Base-by-base conservation (phyloP, 37 sponge, comb jelly and placozoan genomes). In the Beroe forskalii region DNA sequence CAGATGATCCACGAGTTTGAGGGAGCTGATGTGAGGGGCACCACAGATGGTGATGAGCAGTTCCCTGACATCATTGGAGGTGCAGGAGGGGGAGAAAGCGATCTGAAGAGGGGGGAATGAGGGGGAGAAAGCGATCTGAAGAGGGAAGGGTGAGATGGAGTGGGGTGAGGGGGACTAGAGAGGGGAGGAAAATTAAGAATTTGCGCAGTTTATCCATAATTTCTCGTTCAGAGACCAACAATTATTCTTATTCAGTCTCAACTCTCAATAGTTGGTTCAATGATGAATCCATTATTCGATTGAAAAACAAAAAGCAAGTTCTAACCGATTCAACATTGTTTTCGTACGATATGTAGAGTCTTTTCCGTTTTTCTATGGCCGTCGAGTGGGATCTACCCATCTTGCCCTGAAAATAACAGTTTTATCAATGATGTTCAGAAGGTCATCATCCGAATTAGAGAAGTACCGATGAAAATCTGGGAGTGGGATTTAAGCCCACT, bases 311-410 rank as follows among this genome's bases (percentile, higher is more conserved):
- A n/a, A n/a, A n/a, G n/a, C n/a, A n/a, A n/a, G n/a, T n/a, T n/a
- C 44, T 80, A 2, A 80, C 86, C 2, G 86, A 33, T 80, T 80
- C 86, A 23, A 80, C 35, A 8, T 0, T 25, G 43, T 44, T 38
- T 43, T 80, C 35, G 86, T 80, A 80, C 3, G 55, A 44, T 17
- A 80, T 80, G 86, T 80, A 80, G 55, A 80, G 86, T 38, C 35
- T 40, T 44, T 80, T 80, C 30, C 86, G n/a, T 25, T 80, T 80
- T 23, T 80, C 48, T 44, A 43, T 25, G 1, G 38, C 55, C 3
- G 86, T 28, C 14, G 86, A 80, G 35, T 80, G 86, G 48, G 86
- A 41, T 24, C 86, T 23, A 28, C 86, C 86, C 86, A 80, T 80
- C 42, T 80, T 80, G 19, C 86, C 86, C 86, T 80, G 86, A 41